These are phyloP conservation scores for Rhorus exstirpatorius DNA, from an alignment of 2,888 invertebrate genomes.

Conservation along the genomic window DNA sequence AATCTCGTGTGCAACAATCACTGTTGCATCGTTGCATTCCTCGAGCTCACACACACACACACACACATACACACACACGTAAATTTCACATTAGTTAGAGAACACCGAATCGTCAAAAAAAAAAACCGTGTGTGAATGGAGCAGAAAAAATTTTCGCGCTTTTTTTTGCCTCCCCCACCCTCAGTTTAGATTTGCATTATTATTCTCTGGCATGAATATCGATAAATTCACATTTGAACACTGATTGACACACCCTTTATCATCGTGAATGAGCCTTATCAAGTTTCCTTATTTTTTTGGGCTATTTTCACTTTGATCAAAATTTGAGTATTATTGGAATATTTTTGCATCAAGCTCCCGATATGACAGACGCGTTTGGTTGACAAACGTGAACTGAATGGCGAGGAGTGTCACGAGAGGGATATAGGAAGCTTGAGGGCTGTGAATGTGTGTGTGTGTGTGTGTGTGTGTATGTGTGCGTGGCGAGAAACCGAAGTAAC, in stretches of 20 bases:
- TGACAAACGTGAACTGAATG: conserved; percentile 73
- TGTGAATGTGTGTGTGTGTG: too few relatives aligned
- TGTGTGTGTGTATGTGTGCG: too few relatives aligned
- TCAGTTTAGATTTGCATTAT: too few relatives aligned
- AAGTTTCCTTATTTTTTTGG: background rate
- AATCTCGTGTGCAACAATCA: conserved; percentile 45
- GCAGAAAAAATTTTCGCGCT: conserved; percentile 6
- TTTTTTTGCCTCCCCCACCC: too few relatives aligned
- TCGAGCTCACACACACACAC: conserved; percentile 13
- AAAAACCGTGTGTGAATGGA: conserved; percentile 22
- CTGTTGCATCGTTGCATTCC: conserved; percentile 66
- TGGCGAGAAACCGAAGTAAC: conserved; percentile 54
- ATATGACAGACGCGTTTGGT: conserved; percentile 64
- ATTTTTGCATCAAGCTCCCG: conserved; percentile 8
- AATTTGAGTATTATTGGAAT: background rate
- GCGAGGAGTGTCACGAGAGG: conserved; percentile 40
- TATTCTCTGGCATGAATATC: background rate
- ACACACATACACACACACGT: conserved; percentile 1
- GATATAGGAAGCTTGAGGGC: too few relatives aligned
- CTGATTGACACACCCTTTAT: background rate
- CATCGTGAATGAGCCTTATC: background rate
- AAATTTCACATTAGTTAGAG: conserved; percentile 5
- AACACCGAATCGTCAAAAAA: too few relatives aligned
- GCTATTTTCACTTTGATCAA: background rate
- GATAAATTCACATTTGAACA: conserved; percentile 1